Base-by-base conservation (phyloP, 2,113 vertebrate genomes). In the Natator depressus region DNA sequence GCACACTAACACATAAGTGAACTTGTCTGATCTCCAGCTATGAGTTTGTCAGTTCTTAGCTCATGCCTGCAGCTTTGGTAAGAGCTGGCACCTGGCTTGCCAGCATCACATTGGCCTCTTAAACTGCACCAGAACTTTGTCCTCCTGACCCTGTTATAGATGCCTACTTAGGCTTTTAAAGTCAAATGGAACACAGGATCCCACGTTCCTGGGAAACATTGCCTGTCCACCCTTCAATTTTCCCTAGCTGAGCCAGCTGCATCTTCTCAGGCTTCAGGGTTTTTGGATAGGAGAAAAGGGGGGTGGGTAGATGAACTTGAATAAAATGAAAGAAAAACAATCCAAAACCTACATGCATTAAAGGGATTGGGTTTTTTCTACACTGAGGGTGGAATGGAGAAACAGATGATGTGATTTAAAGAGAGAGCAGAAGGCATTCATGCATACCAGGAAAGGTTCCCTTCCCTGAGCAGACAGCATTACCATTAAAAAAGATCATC, bases 261-360 rank as follows among this genome's bases (percentile, higher is more conserved):
- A 2, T 81, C 1, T 69, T 9, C 27, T 51, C 17, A 1, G 12
- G 6, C 20, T 4, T 4, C 49, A 3, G 25, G 4, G 1, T 6
- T 84, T 88, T 55, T 72, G 31, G 1, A 51, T 51, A 80, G 8
- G 27, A 12, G 50, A 6, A 8, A 82, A 14, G 6, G 1, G 83
- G 47, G 47, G 47, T 49, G 47, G 35, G 2, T 11, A 19, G 62
- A 1, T 93, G 31, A 38, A 47, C 27, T 81, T 16, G 81, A 93
- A 79, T 29, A 2, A 5, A 89, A 35, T 49, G n/a, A 47, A 17
- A 55, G 2, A 54, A 82, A 12, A 91, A 0, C 6, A 54, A 38
- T 1, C 54, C 54, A 49, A 93, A 88, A 35, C 62, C 29, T n/a
- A n/a, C 35, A n/a, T n/a, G 31, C 16, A n/a, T 69, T 69, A 82